Evolutionary conservation across 2,113 vertebrate species (phyloP), one percentile per base, ranked within the genome.

Genomic region (Hemicordylus capensis): DNA sequence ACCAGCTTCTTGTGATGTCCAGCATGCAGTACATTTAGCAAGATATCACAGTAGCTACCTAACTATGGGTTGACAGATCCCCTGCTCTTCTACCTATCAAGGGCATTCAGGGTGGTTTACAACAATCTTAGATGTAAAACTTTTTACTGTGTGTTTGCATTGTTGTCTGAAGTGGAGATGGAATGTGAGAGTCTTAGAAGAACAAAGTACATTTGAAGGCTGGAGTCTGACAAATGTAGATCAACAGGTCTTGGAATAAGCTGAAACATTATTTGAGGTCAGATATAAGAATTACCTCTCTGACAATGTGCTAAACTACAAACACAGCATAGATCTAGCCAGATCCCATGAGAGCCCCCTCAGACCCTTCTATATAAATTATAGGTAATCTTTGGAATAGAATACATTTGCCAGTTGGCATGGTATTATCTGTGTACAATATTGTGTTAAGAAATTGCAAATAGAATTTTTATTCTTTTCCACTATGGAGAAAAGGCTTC

Each of bases 371-470:
- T 89, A 66, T 63, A 7, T 76, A 88, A 86, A 76, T 70, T 42
- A 81, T 67, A 54, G 82, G 64, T 34, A 76, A 12, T 46, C 82
- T 79, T 76, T 81, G 80, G 86, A 89, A 90, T 63, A 44, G 54
- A 59, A 83, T 59, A 0, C 76, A 84, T 61, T 89, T 76, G 42
- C 80, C 77, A 80, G 59, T 66, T 79, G 67, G 69, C 83, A 1
- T 31, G 87, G 81, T 69, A 85, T 80, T 86, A 88, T 61, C 87
- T 80, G 76, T 80, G 44, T 44, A 44, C 85, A 75, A 90, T 87
- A 82, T 88, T 94, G 89, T 76, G 87, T 87, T 81, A 70, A 70
- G 74, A 90, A 76, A 82, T 15, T n/a, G 67, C 88, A 84, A 63
- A 69, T 12, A 59, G 39, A 20, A 81, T 72, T 85, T 91, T 85